Evolutionary conservation across 1,140 invertebrate species (phyloP).

Genomic region (Drusus annulatus): DNA sequence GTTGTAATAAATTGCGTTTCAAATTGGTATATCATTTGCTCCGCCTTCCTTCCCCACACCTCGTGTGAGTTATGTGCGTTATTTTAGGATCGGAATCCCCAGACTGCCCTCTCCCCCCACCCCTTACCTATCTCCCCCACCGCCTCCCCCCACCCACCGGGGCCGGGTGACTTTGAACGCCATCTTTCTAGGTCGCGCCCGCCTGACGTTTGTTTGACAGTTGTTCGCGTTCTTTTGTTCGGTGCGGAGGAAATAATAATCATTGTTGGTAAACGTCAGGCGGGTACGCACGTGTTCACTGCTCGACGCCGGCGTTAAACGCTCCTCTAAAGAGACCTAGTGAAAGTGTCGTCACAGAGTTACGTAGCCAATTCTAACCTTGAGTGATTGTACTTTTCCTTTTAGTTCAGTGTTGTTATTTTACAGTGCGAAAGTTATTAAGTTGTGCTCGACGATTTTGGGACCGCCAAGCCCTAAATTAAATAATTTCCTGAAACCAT

Average conservation of each 20-base stretch:
- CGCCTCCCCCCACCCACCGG: neutral
- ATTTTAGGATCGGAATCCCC: slow-evolving; percentile 10
- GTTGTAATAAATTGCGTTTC: neutral
- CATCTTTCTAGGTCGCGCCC: slow-evolving; percentile 29
- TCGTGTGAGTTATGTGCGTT: neutral
- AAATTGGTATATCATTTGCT: neutral
- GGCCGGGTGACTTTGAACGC: slow-evolving; percentile 8
- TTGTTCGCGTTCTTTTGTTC: slow-evolving; percentile 27
- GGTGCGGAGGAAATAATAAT: neutral
- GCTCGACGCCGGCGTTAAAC: neutral
- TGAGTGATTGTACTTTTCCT: no score
- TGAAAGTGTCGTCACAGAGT: no score
- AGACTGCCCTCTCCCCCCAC: no score
- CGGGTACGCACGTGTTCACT: neutral
- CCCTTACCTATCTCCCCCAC: neutral
- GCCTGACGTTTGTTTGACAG: slow-evolving; percentile 29
- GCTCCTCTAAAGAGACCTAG: no score
- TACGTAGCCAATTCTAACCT: no score
- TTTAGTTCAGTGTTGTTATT: no score
- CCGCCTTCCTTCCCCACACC: neutral
- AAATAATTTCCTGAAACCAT: no score
- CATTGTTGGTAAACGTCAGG: slow-evolving; percentile 20
- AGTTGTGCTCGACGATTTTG: no score
- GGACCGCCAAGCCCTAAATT: no score
- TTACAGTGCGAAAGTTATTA: no score